phyloP scores from a whole-genome alignment of 2,113 vertebrate species.

The Morone saxatilis region DNA sequence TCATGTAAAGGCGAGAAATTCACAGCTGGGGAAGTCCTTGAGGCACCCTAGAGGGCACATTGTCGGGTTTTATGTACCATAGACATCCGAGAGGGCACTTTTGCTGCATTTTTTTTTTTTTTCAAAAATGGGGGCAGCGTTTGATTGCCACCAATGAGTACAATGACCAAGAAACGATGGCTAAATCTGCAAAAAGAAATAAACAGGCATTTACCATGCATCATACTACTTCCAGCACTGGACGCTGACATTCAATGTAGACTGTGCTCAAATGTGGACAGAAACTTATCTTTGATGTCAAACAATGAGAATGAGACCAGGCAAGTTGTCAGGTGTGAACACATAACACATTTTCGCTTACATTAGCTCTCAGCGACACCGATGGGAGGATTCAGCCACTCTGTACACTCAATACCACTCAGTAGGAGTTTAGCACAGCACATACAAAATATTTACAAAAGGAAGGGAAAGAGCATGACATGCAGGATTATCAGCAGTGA shows the following conservation, averaged over 20 bases:
- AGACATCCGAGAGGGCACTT: too few relatives aligned
- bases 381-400: background rate
- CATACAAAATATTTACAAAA: constrained; percentile 1
- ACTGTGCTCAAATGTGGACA: background rate
- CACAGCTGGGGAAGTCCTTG: too few relatives aligned
- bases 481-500: constrained; percentile 31
- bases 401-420: background rate
- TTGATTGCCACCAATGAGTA: too few relatives aligned
- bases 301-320: constrained; percentile 18
- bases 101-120: too few relatives aligned
- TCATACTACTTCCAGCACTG: background rate
- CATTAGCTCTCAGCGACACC: constrained; percentile 8
- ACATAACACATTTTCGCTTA: background rate
- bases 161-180: background rate
- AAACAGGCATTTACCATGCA: background rate
- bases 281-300: constrained; percentile 11
- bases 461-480: constrained; percentile 11
- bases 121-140: too few relatives aligned
- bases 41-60: too few relatives aligned
- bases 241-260: background rate
- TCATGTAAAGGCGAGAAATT: too few relatives aligned
- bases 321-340: constrained; percentile 14
- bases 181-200: background rate
- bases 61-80: too few relatives aligned
- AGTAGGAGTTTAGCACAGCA: background rate